Evolutionary conservation across 2,113 vertebrate species (phyloP), one percentile per base, ranked within the genome.

Genomic region (Larimichthys polyactis): DNA sequence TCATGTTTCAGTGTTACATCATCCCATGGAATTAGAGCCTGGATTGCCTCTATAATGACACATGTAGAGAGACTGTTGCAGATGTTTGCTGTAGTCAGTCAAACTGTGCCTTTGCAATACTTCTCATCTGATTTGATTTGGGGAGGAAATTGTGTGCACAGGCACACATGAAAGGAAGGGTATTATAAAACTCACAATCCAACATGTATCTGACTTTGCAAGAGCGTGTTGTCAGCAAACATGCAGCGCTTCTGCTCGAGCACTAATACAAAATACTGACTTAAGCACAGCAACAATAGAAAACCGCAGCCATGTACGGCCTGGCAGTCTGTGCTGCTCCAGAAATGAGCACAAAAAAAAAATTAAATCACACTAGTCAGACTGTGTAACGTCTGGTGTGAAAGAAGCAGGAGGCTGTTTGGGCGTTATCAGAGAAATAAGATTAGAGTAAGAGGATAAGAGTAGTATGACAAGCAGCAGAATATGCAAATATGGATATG

Each of bases 191-290:
- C 52, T 74, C 14, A 74, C 81, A 67, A 52, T 78, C 16, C 44
- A 55, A 65, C 66, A 78, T 6, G 12, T 40, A 64, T 43, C 78
- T 72, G 78, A 52, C 71, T 76, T 75, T 77, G 65, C 76, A 78
- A 79, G 68, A 87, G 40, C 71, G 54, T 14, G 62, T 67, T 86
- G 70, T 85, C 87, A 89, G 83, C 74, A 81, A 63, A 77, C 54
- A 40, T 64, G 15, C 60, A 69, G 64, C 60, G 49, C 49, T 48
- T 75, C 54, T 64, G 54, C 74, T 75, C 52, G 3, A 71, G 71
- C 48, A 7, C 48, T 55, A 78, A 74, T 72, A 75, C 76, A 87
- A 83, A 63, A 79, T 59, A 77, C 24, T 0, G n/a, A 81, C 74
- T 74, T 70, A 75, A 78, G 68, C 63, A 24, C 72, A 59, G 64